Evolutionary conservation across 2,113 vertebrate species (phyloP).

Genomic region (Lycocorax pyrrhopterus): DNA sequence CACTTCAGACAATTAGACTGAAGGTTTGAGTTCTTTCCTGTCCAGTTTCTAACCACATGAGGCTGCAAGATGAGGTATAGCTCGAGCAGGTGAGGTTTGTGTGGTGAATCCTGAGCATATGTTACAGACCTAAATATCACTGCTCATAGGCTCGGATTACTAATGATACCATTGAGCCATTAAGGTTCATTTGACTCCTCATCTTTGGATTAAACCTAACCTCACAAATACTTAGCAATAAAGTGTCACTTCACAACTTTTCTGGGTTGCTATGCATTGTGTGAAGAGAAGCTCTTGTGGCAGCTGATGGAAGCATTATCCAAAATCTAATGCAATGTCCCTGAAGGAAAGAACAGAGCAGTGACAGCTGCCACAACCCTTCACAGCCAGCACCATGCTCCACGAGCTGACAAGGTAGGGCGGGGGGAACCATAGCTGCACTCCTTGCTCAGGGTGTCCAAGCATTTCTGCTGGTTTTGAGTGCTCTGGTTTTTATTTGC

Average conservation of each 20-base stretch:
- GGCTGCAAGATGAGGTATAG: neutral
- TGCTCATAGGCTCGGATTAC: neutral
- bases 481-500: neutral
- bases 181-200: neutral
- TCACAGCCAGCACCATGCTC: neutral
- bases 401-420: neutral
- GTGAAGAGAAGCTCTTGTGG: conserved; percentile 43
- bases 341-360: conserved; percentile 11
- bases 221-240: neutral
- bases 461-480: neutral
- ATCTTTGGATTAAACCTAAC: neutral
- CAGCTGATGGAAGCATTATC: conserved; percentile 36
- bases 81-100: neutral
- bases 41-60: neutral
- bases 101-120: neutral
- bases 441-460: neutral
- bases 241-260: neutral
- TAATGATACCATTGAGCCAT: neutral
- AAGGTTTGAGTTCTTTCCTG: neutral
- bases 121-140: neutral
- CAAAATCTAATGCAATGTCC: neutral
- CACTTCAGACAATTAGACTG: neutral
- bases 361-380: conserved; percentile 49
- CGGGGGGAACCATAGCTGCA: neutral
- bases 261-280: neutral